phyloP scores from a whole-genome alignment of 2,113 vertebrate species.

The Pterocles orientalis region DNA sequence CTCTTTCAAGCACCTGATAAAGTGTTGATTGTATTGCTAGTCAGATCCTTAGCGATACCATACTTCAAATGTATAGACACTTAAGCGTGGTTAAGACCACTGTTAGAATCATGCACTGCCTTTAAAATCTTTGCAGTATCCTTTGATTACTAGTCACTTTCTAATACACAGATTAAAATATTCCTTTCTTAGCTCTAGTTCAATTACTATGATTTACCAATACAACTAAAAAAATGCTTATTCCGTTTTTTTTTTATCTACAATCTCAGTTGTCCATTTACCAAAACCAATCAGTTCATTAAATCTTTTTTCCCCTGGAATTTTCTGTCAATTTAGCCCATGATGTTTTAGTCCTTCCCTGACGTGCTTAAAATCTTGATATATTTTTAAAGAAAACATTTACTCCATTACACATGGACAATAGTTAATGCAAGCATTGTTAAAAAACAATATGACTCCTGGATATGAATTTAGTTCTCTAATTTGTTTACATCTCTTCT shows the following conservation, averaged over 20 bases:
- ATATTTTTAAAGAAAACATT: background rate
- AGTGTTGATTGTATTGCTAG: background rate
- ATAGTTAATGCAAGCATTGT: accelerated
- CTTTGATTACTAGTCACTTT: background rate
- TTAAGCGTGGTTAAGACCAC: background rate
- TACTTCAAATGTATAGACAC: background rate
- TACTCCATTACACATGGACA: background rate
- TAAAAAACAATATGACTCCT: background rate
- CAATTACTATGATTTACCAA: background rate
- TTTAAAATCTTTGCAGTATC: background rate
- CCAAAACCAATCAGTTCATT: background rate
- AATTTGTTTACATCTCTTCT: background rate
- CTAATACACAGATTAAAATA: background rate
- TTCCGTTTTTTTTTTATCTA: background rate
- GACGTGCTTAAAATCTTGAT: background rate
- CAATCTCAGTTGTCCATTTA: background rate
- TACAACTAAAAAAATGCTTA: background rate
- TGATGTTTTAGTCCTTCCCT: background rate
- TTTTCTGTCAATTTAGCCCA: background rate
- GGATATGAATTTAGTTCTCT: background rate
- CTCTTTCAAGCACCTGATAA: background rate
- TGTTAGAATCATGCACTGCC: background rate
- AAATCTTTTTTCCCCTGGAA: background rate
- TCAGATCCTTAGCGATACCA: background rate
- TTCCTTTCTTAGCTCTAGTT: background rate